A percentile compares a stretch with the other conserved stretches of the same genome.
Evolutionary conservation across 2,797 vertebrate genomes (phyloP).

Genomic region (Morelia viridis): DNA sequence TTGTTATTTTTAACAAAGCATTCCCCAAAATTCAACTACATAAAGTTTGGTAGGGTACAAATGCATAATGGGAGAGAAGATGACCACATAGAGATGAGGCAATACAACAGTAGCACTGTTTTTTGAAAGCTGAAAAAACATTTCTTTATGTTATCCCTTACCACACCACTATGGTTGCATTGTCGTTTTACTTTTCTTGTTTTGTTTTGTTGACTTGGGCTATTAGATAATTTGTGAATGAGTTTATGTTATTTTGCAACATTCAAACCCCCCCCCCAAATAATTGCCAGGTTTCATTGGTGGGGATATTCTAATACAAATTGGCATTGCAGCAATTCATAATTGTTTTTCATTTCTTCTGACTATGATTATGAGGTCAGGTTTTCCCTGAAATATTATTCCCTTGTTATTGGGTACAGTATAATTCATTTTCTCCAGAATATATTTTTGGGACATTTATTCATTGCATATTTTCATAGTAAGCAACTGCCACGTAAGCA

Average conservation of each 20-base stretch:
- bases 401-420: background rate
- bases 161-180: background rate
- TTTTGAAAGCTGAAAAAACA: background rate
- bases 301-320: background rate
- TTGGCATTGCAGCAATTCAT: background rate
- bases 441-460: background rate
- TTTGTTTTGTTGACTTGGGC: background rate
- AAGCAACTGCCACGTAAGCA: background rate
- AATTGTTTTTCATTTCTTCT: background rate
- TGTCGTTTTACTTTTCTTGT: background rate
- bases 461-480: background rate
- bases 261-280: background rate
- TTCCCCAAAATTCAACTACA: background rate
- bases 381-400: background rate
- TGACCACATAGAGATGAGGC: background rate
- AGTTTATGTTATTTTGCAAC: background rate
- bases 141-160: background rate
- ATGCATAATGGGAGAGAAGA: background rate
- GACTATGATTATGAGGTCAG: background rate
- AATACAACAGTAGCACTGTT: background rate
- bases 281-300: background rate
- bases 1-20: background rate
- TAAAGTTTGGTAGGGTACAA: background rate
- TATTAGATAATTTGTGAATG: background rate
- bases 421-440: background rate